Base-by-base conservation (phyloP, 2,797 vertebrate genomes). In the Enteromius viviparus region DNA sequence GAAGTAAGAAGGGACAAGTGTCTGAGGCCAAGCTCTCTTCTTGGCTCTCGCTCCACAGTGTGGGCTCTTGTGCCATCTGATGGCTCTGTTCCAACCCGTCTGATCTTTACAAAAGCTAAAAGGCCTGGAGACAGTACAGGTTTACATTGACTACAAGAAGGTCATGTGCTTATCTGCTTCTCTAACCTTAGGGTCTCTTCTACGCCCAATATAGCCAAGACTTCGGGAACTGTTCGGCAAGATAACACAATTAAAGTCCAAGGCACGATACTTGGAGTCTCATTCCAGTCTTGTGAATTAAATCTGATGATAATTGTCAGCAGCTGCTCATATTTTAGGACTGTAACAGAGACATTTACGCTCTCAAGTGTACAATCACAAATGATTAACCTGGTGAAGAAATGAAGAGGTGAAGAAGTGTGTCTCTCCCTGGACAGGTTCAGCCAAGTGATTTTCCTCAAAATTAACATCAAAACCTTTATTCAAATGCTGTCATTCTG, bases 81-180 rank as follows among this genome's bases (percentile, higher is more conserved):
- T 94, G 93, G 93, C 94, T 70, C 82, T 85, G 80, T 91, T 94
- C 94, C 94, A 95, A 93, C 93, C 93, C 91, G 91, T 94, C 94
- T 94, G 91, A 92, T 92, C 89, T 93, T 94, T 94, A 91, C 92
- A 92, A 89, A 77, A 91, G 90, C 93, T 94, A 93, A 95, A 94
- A 94, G 91, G 93, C 89, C 92, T 92, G 91, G 91, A 93, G 93
- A 94, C 93, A 91, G 92, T 92, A 92, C 90, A 91, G 92, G 91
- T 93, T 93, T 94, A 92, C 91, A 90, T 89, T 87, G 87, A 92
- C 92, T 91, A 89, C 89, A 49, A 91, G 90, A 93, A 90, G 91
- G 89, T 87, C 92, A 93, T 93, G 93, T 94, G 92, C 92, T 94
- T 93, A 91, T 89, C 87, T 89, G 88, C 90, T 92, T 93, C 91